Base-by-base conservation (phyloP, 2,888 invertebrate species). In the Calephelis perditalis region DNA sequence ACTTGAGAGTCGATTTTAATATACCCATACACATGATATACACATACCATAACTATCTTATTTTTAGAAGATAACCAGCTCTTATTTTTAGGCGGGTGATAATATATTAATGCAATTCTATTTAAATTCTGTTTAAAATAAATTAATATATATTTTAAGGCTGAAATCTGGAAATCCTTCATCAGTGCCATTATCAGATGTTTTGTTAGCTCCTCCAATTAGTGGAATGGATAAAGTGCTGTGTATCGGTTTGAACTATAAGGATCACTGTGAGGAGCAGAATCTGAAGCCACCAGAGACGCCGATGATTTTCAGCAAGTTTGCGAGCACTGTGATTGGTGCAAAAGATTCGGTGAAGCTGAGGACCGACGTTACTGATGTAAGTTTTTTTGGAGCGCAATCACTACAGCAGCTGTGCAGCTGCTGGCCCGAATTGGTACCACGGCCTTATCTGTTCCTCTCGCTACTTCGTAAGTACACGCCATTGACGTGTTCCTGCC, bases 261-360 rank as follows among this genome's bases (percentile, higher is more conserved):
- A 87, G 60, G 97, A 97, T 49, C 97, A 97, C 73, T 97, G 97
- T 71, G 91, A 92, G 59, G 97, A 98, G 75, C 96, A 97, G 76
- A 94, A 95, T 26, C 76, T 94, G 12, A 92, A 93, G 0, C 86
- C 92, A 2, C 96, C 96, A 0, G 87, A 91, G 15, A 95, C 95
- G 65, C 98, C 98, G 0, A 94, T 97, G 77, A 94, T 97, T 70
- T 98, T 97, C 83, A 96, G 94, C 81, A 98, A 98, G 86, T 97
- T 97, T 75, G 89, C 96, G 0, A 96, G 96, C 67, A 91, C 93
- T 44, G 92, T 98, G 37, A 91, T 94, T 35, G 97, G 97, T 0
- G 95, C 95, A 0, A 87, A 91, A 65, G 95, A 95, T 63, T 81
- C 93, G 64, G 91, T 97, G 35, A 89, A 67, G 57, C 57, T 91